Evolutionary conservation across 1,140 invertebrate species (phyloP).

Genomic region (Leptinotarsa undecemlineata): DNA sequence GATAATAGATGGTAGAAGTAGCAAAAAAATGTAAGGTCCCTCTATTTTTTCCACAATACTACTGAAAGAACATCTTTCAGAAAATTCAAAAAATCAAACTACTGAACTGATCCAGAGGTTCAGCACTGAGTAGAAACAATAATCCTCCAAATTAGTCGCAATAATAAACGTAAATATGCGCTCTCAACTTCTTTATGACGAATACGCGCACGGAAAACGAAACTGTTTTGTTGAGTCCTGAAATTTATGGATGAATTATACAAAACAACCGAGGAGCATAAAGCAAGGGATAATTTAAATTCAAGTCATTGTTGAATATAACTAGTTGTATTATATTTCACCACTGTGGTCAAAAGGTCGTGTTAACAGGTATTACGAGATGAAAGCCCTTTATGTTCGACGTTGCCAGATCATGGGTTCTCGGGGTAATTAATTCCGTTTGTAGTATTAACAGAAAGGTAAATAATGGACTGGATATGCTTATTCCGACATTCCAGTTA

Average conservation of each 20-base stretch:
- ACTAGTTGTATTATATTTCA: constrained; percentile 14
- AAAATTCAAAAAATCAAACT: no score
- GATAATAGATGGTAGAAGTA: no score
- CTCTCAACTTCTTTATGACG: background rate
- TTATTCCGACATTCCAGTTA: no score
- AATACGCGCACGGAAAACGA: constrained; percentile 5
- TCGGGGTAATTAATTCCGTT: no score
- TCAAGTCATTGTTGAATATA: constrained; percentile 13
- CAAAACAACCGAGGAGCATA: background rate
- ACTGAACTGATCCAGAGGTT: no score
- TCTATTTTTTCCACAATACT: no score
- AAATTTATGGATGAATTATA: constrained; percentile 19
- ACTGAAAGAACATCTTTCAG: no score
- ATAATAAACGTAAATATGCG: constrained; percentile 9
- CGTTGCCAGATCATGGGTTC: background rate
- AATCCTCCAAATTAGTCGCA: background rate
- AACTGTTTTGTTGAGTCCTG: constrained; percentile 14
- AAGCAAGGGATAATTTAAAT: constrained; percentile 15
- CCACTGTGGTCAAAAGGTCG: constrained; percentile 6
- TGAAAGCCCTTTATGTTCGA: background rate
- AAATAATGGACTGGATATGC: no score
- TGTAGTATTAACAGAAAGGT: no score
- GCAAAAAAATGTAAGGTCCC: no score
- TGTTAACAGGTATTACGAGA: constrained; percentile 14
- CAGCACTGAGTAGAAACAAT: background rate